These are phyloP conservation scores for Diaperis boleti DNA, from an alignment of 2,888 invertebrate species.

Conservation along the genomic window DNA sequence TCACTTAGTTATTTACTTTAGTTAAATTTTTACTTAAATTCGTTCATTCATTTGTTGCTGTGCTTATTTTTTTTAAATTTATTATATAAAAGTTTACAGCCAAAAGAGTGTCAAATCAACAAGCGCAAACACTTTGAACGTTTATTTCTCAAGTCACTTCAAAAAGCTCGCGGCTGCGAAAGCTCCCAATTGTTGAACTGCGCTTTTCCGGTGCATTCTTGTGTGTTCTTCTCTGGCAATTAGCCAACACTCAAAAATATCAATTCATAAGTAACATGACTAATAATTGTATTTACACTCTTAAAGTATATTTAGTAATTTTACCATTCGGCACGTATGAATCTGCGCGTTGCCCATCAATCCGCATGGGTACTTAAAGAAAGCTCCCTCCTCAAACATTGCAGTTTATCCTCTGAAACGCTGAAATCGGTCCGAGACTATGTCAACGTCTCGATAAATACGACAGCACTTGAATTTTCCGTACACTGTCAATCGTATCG, in stretches of 20 bases:
- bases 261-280: slow-evolving; percentile 25
- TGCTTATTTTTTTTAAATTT: too few relatives aligned
- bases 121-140: too few relatives aligned
- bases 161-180: slow-evolving; percentile 3
- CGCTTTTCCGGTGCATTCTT: slow-evolving; percentile 20
- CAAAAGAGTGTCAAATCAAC: too few relatives aligned
- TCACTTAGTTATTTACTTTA: too few relatives aligned
- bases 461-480: slow-evolving; percentile 9
- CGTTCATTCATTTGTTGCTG: too few relatives aligned
- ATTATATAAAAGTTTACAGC: too few relatives aligned
- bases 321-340: slow-evolving; percentile 32
- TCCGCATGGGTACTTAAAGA: slow-evolving; percentile 46
- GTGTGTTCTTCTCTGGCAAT: slow-evolving; percentile 6
- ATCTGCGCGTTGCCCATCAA: slow-evolving; percentile 44
- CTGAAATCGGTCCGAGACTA: slow-evolving; percentile 31
- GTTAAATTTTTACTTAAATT: too few relatives aligned
- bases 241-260: slow-evolving; percentile 25
- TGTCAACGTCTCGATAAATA: slow-evolving; percentile 23
- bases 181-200: neutral
- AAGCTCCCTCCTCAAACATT: slow-evolving; percentile 37
- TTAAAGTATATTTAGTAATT: slow-evolving; percentile 41
- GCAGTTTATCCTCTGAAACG: slow-evolving; percentile 42
- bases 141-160: too few relatives aligned
- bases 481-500: slow-evolving; percentile 11
- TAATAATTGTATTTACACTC: slow-evolving; percentile 38